phyloP scores from a whole-genome alignment of 2,113 vertebrate species.

The Meriones unguiculatus region DNA sequence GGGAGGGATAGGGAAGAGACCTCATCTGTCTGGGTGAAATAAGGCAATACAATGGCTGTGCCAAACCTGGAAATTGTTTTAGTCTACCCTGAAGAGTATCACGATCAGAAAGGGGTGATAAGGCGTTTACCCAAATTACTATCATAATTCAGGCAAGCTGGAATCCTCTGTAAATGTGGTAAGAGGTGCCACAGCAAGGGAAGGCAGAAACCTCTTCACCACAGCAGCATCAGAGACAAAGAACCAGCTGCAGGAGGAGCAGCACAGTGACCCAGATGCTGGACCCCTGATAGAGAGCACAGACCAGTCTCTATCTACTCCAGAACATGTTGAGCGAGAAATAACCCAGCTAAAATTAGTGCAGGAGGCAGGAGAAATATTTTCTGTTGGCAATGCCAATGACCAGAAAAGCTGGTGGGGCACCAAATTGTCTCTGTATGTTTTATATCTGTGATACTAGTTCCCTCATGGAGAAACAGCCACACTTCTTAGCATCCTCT shows the following conservation, averaged over 20 bases:
- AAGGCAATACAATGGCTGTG: slow-evolving; percentile 62
- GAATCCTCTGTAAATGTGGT: slow-evolving; percentile 49
- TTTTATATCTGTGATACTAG: background rate
- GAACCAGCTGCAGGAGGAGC: background rate
- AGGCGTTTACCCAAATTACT: slow-evolving; percentile 78
- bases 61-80: slow-evolving; percentile 74
- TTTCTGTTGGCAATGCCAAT: background rate
- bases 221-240: background rate
- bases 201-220: slow-evolving; percentile 25
- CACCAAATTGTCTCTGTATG: background rate
- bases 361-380: background rate
- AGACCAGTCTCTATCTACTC: background rate
- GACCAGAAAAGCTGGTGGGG: background rate
- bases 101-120: slow-evolving; percentile 64
- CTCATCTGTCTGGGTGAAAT: slow-evolving; percentile 72
- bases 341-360: background rate
- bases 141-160: slow-evolving; percentile 75
- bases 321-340: background rate
- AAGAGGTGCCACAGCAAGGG: slow-evolving; percentile 54
- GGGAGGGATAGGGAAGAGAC: background rate
- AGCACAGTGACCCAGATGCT: background rate
- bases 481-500: background rate
- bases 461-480: background rate
- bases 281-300: background rate
- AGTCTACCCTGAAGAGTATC: slow-evolving; percentile 69